Base-by-base conservation (phyloP, 92 coral and sea anemone species). In the Zoanthus sansibaricus region DNA sequence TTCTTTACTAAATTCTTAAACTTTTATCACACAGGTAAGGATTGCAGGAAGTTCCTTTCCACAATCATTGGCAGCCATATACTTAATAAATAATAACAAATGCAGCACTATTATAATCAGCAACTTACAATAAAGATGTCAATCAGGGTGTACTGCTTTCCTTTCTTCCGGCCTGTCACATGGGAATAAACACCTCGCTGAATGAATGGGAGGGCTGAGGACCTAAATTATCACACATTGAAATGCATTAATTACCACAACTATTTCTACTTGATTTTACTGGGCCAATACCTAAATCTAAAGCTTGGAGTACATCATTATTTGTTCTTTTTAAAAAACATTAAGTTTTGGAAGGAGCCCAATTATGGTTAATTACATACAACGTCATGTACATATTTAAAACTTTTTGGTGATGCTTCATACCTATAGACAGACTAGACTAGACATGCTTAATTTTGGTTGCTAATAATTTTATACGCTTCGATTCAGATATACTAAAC, bases 131-230 rank as follows among this genome's bases (percentile, higher is more conserved):
- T 86, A 15, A 72, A 58, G 32, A 97, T 92, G 42, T 95, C 98
- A 31, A 90, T 89, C 32, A 95, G 89, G 0, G 91, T 87, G 80
- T 93, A 97, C 3, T 88, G 92, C 72, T 94, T 91, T 68, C 98
- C 96, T 48, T 85, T 93, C 70, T 82, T 93, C 72, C 91, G 87
- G 1, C 99, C 98, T 73, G 87, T 90, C 8, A 90, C 89, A 83
- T 95, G 97, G 61, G 82, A 48, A 33, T 95, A 97, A 6, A 87
- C 76, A 2, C 99, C 98, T 11, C 99, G 94, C 78, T 95, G 99
- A 78, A 97, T 97, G 48, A 97, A 97, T 17, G 99, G 99, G 49
- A 97, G 78, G 21, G 99, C 99, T 76, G 98, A 91, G 15, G 99
- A 93, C 61, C 99, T 97, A 75, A 2, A 37, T 37, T 37, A 20